Conservation (phyloP, 2,888 invertebrate species). For the Cyrtodaria siliqua region DNA sequence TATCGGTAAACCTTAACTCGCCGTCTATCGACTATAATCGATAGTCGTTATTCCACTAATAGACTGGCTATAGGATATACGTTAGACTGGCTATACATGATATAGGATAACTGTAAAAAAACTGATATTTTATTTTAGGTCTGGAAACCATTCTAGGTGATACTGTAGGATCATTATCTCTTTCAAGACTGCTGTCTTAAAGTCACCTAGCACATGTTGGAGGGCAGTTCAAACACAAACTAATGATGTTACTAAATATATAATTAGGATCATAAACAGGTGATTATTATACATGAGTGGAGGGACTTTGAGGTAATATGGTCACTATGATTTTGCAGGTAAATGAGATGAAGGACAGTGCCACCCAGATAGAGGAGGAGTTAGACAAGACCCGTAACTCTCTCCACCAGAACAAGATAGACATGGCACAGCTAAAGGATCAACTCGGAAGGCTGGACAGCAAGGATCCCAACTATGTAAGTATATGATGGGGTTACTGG, state of each 20-base stretch:
- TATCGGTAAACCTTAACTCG: no score
- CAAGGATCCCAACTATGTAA: constrained; percentile 79
- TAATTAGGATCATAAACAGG: not conserved
- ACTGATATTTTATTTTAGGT: no score
- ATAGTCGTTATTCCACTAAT: no score
- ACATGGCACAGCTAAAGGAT: constrained; percentile 75
- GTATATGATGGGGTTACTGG: constrained; percentile 73
- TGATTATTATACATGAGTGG: not conserved
- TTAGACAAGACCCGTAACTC: constrained; percentile 75
- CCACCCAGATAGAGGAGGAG: constrained; percentile 81
- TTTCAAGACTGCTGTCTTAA: no score
- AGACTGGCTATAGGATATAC: no score
- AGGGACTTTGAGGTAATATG: not conserved
- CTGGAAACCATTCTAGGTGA: no score
- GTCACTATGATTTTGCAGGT: constrained; percentile 68
- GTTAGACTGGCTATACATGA: no score
- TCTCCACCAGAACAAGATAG: constrained; percentile 74
- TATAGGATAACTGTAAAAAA: no score
- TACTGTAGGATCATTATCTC: no score
- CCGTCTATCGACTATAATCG: no score
- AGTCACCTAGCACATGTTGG: no score
- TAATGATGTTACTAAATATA: not conserved
- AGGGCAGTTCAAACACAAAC: no score
- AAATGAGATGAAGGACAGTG: constrained; percentile 80
- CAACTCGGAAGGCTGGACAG: constrained; percentile 74